Base-by-base conservation (phyloP, 2,113 vertebrate genomes). In the Ochotona curzoniae region DNA sequence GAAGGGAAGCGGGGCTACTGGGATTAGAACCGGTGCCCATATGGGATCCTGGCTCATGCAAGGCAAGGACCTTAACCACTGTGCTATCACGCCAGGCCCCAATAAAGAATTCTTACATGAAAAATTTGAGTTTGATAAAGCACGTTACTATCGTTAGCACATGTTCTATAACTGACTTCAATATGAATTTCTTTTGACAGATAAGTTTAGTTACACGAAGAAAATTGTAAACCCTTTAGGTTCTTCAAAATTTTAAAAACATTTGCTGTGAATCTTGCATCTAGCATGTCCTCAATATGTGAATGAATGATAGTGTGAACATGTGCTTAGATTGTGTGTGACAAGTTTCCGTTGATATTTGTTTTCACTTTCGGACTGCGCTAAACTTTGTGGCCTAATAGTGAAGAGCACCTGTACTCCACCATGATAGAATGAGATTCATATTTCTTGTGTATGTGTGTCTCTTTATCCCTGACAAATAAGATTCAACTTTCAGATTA, bases 401-500 rank as follows among this genome's bases (percentile, higher is more conserved):
- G 23, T 44, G 51, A 90, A 92, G 23, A 63, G 47, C 8, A 87
- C 60, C 76, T 86, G 25, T 74, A 44, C 83, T 81, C 30, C 4
- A 74, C 17, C 6, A 47, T 15, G 49, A 15, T 2, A 38, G 61
- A 76, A 25, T 70, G 49, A 8, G 44, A 81, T 67, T 76, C 92
- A 69, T 44, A 49, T 38, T 79, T 88, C 6, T n/a, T 21, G 86
- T 38, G 15, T 78, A 15, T 57, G 14, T 70, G 1, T 85, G 7
- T 60, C 3, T 1, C 47, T 83, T 94, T 87, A 78, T 84, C 81
- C 83, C 93, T 91, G 9, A 82, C 35, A 85, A 84, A 8, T n/a
- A 12, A 61, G 44, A 92, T 93, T 94, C 92, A 75, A 95, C 74
- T 97, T 93, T 96, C 60, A 95, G 97, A 85, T 96, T 44, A 95